A percentile compares a stretch with the other conserved stretches of the same genome.
Conservation (phyloP, 2,888 invertebrate species). For the Apamea epomidion region DNA sequence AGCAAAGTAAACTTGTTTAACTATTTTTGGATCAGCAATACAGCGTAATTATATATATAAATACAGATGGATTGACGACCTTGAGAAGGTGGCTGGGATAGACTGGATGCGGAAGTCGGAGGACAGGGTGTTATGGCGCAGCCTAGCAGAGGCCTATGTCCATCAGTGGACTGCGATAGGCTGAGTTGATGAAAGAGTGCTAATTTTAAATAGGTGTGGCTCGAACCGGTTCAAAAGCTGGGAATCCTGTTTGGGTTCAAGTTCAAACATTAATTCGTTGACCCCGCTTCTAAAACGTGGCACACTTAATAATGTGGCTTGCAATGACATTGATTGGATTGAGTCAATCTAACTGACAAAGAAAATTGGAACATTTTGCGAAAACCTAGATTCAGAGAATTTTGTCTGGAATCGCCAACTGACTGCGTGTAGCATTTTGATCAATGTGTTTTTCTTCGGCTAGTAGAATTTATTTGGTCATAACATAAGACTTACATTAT, state of each 20-base stretch:
- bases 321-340: neutral
- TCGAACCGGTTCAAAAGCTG: neutral
- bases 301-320: neutral
- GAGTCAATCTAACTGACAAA: neutral
- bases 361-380: neutral
- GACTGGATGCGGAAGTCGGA: too few species aligned
- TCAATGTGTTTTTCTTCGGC: neutral
- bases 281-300: neutral
- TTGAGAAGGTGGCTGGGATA: too few species aligned
- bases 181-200: neutral
- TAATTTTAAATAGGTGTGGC: neutral
- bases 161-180: too few species aligned
- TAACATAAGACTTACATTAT: too few species aligned
- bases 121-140: too few species aligned
- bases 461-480: neutral
- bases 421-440: conserved; percentile 1
- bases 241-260: neutral
- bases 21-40: too few species aligned
- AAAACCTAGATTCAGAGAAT: neutral
- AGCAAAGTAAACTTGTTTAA: too few species aligned
- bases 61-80: too few species aligned
- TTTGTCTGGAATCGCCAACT: neutral
- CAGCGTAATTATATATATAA: too few species aligned
- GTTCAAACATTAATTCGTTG: neutral
- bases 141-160: too few species aligned